These are phyloP conservation scores for Butorides virescens DNA, from an alignment of 2,113 vertebrate species.

Conservation along the genomic window DNA sequence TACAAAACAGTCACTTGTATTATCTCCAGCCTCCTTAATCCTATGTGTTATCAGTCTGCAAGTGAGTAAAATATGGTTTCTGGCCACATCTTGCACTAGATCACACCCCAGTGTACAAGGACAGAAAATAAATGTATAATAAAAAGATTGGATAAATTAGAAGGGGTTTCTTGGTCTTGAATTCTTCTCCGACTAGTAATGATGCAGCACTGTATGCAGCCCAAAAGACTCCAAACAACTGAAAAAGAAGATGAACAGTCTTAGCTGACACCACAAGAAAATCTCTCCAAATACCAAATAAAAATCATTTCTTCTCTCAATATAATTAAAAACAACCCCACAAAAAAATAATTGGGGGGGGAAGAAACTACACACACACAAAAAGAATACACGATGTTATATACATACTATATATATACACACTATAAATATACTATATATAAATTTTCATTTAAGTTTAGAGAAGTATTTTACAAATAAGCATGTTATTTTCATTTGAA, in stretches of 20 bases:
- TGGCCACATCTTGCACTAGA: slow-evolving; percentile 54
- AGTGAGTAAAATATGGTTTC: slow-evolving; percentile 57
- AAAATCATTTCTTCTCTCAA: neutral
- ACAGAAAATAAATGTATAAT: slow-evolving; percentile 99
- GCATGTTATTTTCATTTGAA: neutral
- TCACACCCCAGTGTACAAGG: slow-evolving; percentile 98
- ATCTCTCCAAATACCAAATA: neutral
- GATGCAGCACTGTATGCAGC: slow-evolving; percentile 98
- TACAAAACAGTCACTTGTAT: slow-evolving; percentile 62
- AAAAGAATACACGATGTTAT: neutral
- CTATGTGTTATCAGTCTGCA: slow-evolving; percentile 52
- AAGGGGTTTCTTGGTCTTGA: slow-evolving; percentile 99
- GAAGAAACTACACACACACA: neutral
- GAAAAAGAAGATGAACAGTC: slow-evolving; percentile 60
- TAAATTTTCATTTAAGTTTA: neutral
- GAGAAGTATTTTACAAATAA: neutral
- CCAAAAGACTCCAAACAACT: slow-evolving; percentile 98
- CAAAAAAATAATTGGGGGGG: neutral
- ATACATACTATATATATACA: too few relatives aligned
- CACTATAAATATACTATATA: too few relatives aligned
- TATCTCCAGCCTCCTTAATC: slow-evolving; percentile 39
- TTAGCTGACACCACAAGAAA: slow-evolving; percentile 35
- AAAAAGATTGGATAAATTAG: slow-evolving; percentile 99
- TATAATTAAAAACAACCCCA: neutral
- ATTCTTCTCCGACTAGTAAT: slow-evolving; percentile 96